Base-by-base conservation (phyloP, 2,797 vertebrate genomes). In the Dendrocincla fuliginosa region DNA sequence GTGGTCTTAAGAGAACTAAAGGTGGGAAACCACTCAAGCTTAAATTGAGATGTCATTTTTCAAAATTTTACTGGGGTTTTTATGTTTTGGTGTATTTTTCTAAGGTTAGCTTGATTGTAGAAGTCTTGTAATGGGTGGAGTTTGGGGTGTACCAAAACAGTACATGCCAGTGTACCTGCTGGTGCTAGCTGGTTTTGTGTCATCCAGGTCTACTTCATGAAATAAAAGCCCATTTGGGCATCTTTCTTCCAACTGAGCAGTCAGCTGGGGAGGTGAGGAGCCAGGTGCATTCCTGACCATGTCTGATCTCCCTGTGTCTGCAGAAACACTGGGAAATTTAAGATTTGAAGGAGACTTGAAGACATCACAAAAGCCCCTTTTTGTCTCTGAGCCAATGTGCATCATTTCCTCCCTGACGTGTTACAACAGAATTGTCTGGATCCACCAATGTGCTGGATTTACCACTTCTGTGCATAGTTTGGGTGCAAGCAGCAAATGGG, bases 401-500 rank as follows among this genome's bases (percentile, higher is more conserved):
- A 0, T 7, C 14, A 41, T 81, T 70, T 49, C 32, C 16, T 64
- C 65, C 8, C 20, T 49, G 33, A 16, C 3, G 1, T 3, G 10
- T 39, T 30, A 20, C 0, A 0, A 52, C 33, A 52, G 20, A 64
- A 35, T 37, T 8, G 1, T 1, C 13, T 28, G 17, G 42, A 39
- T 76, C 57, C 30, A 73, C 42, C 78, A 69, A 5, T 1, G 2
- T 11, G 4, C 57, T 78, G 23, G n/a, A 30, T 32, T 91, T 91
- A 16, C 37, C 15, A 16, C 28, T 41, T 35, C 4, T 11, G 22
- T 65, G 57, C 20, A 3, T 12, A 27, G 27, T 41, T 69, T 33
- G n/a, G 50, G 22, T 84, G 11, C 46, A 44, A 77, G 32, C 19
- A 19, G 30, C 56, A 74, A 59, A 13, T 12, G 49, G 9, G 1